Base-by-base conservation (phyloP, 1,140 invertebrate species). In the Globodera ellingtonae region DNA sequence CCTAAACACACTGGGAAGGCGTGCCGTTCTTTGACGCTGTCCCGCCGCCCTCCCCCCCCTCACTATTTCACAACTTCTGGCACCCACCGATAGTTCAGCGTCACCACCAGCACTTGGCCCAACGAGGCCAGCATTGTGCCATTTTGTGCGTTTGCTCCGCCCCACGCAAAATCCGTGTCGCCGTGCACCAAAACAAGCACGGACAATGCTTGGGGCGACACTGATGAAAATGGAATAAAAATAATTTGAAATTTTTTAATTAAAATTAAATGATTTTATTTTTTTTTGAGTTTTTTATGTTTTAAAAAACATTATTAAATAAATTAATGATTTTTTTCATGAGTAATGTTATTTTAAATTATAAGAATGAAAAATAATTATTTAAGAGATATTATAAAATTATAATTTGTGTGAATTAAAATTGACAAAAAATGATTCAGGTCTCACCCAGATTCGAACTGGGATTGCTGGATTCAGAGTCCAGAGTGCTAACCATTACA, bases 21-120 rank as follows among this genome's bases (percentile, higher is more conserved):
- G 24, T 1, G 24, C 24, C 24, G 24, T 24, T 24, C 24, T 24
- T 24, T 24, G 24, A 24, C 24, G 24, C 1, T 24, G 24, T 24
- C 1, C 24, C 24, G n/a, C 24, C 24, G 1, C 35, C 35, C 35
- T 2, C 35, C 35, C 0, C 35, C 35, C 35, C 35, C 0, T 1
- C 18, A 1, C 13, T 15, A 59, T 15, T 15, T 59, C 18, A 15
- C 56, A 15, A 59, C 0, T 24, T 24, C 0, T 24, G 24, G 24
- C 35, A 83, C 87, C n/a, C 88, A 66, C 74, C 88, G 84, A 81
- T 89, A 89, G 72, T 89, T 89, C 21, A 89, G 73, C 6, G 89
- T 88, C 50, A 89, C 88, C 69, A 89, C 88, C 13, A 89, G 76
- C 52, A 89, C 84, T 81, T 88, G 86, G 48, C 86, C 88, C 44